Evolutionary conservation across 2,797 vertebrate genomes (phyloP).

Genomic region (Sebastes ruberrimus): DNA sequence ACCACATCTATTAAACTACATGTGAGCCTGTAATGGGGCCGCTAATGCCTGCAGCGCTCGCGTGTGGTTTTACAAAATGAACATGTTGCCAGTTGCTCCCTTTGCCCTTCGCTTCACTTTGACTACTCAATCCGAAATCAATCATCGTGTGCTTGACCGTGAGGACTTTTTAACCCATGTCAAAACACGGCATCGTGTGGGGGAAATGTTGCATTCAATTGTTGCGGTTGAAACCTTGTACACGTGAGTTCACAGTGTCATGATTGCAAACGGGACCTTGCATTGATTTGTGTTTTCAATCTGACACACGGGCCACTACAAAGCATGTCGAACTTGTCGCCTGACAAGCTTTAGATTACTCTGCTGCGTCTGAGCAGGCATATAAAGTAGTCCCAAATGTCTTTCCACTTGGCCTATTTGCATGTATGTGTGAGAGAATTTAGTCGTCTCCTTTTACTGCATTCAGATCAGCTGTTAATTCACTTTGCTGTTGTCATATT

Average conservation of each 20-base stretch:
- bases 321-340: not conserved
- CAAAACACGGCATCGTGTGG: conserved; percentile 55
- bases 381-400: not conserved
- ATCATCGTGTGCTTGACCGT: conserved; percentile 55
- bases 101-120: conserved; percentile 63
- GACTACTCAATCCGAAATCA: conserved; percentile 68
- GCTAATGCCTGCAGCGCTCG: not conserved
- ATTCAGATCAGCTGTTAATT: conserved; percentile 1
- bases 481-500: not conserved
- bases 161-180: conserved; percentile 51
- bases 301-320: not conserved
- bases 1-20: conserved; percentile 28
- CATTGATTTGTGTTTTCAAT: conserved; percentile 70
- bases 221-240: conserved; percentile 68
- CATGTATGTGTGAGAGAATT: not conserved
- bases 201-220: conserved; percentile 45
- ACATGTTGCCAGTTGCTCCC: conserved; percentile 48
- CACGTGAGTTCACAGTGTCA: conserved; percentile 64
- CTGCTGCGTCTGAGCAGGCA: not conserved
- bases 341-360: not conserved
- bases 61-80: conserved; percentile 48
- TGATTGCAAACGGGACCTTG: conserved; percentile 36
- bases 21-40: conserved; percentile 17
- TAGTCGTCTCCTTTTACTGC: not conserved
- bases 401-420: not conserved